A percentile compares a stretch with the other conserved stretches of the same genome.
Evolutionary conservation across 2,113 vertebrate species (phyloP).

Genomic region (Dendropsophus ebraccatus): DNA sequence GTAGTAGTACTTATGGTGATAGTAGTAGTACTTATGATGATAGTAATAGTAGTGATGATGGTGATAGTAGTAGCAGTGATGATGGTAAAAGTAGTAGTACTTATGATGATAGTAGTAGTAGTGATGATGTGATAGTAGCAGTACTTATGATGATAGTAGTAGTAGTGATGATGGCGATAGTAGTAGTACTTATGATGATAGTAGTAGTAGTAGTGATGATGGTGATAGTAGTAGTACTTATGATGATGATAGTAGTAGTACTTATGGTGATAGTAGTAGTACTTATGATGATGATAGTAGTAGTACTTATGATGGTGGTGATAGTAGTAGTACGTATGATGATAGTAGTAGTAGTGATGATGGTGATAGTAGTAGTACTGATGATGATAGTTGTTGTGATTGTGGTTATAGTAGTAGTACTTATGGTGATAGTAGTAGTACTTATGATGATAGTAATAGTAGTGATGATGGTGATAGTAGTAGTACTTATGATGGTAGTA

Average conservation of each 20-base stretch:
- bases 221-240: not conserved
- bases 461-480: not conserved
- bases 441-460: not conserved
- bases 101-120: not conserved
- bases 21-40: not conserved
- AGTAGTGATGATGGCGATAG: too few relatives aligned
- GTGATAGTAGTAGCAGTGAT: not conserved
- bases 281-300: too few relatives aligned
- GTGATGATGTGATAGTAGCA: not conserved
- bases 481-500: not conserved
- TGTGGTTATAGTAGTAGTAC: not conserved
- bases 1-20: not conserved
- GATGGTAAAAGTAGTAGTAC: not conserved
- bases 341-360: too few relatives aligned
- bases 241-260: too few relatives aligned
- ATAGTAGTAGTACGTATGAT: too few relatives aligned
- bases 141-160: not conserved
- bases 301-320: too few relatives aligned
- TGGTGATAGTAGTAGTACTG: not conserved
- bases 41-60: not conserved
- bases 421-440: not conserved
- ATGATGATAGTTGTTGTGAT: not conserved
- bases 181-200: too few relatives aligned
- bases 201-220: not conserved
- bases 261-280: too few relatives aligned